Evolutionary conservation across 2,113 vertebrate species (phyloP), one percentile per base, ranked within the genome.

Genomic region (Lagopus muta): DNA sequence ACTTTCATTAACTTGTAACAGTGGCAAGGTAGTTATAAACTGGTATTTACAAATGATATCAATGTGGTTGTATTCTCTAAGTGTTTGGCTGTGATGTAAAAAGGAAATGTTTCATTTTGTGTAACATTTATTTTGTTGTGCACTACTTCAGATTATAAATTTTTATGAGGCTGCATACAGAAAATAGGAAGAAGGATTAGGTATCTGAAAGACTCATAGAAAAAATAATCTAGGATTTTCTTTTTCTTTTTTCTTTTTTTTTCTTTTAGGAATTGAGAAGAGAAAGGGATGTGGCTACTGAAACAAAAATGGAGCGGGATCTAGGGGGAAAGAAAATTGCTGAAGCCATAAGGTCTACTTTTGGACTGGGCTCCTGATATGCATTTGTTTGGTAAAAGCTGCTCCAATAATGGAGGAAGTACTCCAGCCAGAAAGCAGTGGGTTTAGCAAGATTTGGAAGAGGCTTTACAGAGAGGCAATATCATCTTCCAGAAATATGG

Each of bases 291-390:
- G 30, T 70, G 30, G 28, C 43, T 76, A 40, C 22, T 62, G 27
- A 89, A n/a, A 45, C 3, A 73, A 65, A 82, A 75, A 65, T 12
- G 1, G 3, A 67, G 28, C 28, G 0, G 38, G 45, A 50, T 1
- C 25, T 13, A 0, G 3, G 0, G 2, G 11, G 8, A 27, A 2
- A 11, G 4, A 47, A 70, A 82, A 74, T 54, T 40, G 10, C 15
- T 34, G 27, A 79, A 58, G 77, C 6, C 6, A 12, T 2, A 2
- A 47, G 4, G 22, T 50, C 15, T 77, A 18, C 6, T 82, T 72
- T 32, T 64, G 19, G 91, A 47, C 6, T 50, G 25, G 3, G 13
- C 54, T 89, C 18, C 38, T 85, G 82, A 62, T 30, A 58, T 4
- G 12, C 6, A 22, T 50, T 47, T 69, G 22, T 24, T 57, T 19